A percentile compares a stretch with the other conserved stretches of the same genome.
These are phyloP conservation scores for Micronycteris hirsuta DNA, from an alignment of 2,113 vertebrate species.

Conservation along the genomic window DNA sequence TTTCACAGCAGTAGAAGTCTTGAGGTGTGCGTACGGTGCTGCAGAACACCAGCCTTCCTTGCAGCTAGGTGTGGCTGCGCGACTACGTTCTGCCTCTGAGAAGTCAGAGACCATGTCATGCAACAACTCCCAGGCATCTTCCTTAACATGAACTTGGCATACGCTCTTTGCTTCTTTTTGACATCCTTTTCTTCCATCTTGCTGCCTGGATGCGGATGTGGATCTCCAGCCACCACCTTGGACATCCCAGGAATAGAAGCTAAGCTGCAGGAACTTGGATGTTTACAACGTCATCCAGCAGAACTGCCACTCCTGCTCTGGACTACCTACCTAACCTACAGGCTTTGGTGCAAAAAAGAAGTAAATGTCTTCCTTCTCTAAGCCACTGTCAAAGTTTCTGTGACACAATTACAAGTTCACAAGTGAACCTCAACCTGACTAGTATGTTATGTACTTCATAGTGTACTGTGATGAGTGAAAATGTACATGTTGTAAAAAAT, in stretches of 20 bases:
- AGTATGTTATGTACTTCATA: background rate
- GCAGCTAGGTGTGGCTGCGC: background rate
- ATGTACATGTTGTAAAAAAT: background rate
- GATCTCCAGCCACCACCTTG: background rate
- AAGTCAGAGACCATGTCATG: background rate
- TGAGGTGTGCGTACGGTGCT: background rate
- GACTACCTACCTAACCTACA: background rate
- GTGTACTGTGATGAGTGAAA: background rate
- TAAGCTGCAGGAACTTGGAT: background rate
- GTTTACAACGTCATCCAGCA: background rate
- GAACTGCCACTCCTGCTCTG: background rate
- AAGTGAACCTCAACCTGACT: background rate
- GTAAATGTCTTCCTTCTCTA: background rate
- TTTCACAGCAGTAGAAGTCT: background rate
- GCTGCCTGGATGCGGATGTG: background rate
- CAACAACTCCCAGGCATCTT: background rate
- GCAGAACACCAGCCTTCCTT: background rate
- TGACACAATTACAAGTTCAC: background rate
- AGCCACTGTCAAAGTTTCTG: background rate
- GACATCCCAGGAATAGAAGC: background rate
- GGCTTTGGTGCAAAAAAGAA: background rate
- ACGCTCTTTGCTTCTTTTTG: background rate
- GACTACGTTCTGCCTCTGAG: background rate
- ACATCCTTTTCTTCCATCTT: background rate
- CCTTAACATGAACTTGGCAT: background rate